These are phyloP conservation scores for Chydorus sphaericus DNA, from an alignment of 2,888 invertebrate species.

Conservation along the genomic window DNA sequence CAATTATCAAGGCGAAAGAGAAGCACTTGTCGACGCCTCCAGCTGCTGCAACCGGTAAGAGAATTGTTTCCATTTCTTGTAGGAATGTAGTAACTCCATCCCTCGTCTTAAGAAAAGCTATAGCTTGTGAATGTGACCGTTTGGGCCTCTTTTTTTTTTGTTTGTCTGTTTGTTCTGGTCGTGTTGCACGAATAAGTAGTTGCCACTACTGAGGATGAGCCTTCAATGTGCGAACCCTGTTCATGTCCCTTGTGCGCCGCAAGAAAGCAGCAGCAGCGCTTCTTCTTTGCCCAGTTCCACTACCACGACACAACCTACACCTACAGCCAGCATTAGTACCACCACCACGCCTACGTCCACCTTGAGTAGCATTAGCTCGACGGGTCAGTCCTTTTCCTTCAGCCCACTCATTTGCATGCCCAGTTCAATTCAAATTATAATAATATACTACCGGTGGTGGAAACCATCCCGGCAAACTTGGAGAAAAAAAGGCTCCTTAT, in stretches of 20 bases:
- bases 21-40: not conserved
- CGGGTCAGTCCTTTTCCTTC: slow-evolving; percentile 5
- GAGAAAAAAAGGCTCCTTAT: not conserved
- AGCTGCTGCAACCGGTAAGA: not conserved
- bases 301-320: too few relatives aligned
- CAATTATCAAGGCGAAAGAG: not conserved
- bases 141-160: not conserved
- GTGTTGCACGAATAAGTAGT: not conserved
- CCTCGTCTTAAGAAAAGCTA: too few relatives aligned
- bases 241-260: slow-evolving; percentile 18
- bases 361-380: not conserved
- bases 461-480: too few relatives aligned
- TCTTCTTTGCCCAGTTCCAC: too few relatives aligned
- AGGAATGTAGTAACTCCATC: too few relatives aligned
- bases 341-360: slow-evolving; percentile 6
- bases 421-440: too few relatives aligned
- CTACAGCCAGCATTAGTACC: slow-evolving; percentile 3
- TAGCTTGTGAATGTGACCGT: too few relatives aligned
- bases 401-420: too few relatives aligned
- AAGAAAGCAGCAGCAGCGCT: too few relatives aligned
- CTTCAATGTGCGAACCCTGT: slow-evolving; percentile 20
- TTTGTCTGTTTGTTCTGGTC: not conserved
- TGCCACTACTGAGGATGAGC: slow-evolving; percentile 4
- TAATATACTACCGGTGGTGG: too few relatives aligned
- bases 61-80: not conserved